Evolutionary conservation across 2,113 vertebrate species (phyloP).

Genomic region (Coturnix japonica): DNA sequence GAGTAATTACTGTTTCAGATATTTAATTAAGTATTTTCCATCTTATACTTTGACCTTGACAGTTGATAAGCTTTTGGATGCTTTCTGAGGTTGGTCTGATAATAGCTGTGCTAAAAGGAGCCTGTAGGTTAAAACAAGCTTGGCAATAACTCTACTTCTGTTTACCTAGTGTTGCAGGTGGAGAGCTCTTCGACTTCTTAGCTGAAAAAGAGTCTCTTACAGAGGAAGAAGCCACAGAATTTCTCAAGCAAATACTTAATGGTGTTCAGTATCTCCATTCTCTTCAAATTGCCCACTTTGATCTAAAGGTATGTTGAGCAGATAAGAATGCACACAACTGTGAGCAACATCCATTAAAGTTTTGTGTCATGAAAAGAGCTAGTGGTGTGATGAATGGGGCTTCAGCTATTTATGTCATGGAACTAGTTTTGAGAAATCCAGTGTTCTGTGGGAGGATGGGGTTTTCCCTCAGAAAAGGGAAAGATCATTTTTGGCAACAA

Average conservation of each 20-base stretch:
- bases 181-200: conserved; percentile 97
- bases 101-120: background rate
- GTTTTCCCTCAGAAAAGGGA: too few species aligned
- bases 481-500: too few species aligned
- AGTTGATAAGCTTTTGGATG: background rate
- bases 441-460: too few species aligned
- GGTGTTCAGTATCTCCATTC: conserved; percentile 96
- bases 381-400: too few species aligned
- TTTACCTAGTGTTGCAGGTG: conserved; percentile 90
- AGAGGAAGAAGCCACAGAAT: conserved; percentile 97
- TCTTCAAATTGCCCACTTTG: conserved; percentile 95
- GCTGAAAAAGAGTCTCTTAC: conserved; percentile 97
- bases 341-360: background rate
- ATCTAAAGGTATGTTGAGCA: conserved; percentile 89
- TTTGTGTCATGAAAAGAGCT: too few species aligned
- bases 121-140: background rate
- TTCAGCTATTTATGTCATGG: too few species aligned
- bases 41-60: background rate
- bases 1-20: background rate
- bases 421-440: too few species aligned
- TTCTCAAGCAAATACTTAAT: conserved; percentile 98
- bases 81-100: background rate
- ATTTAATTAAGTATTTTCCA: background rate
- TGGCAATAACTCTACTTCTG: conserved; percentile 15
- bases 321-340: background rate